Evolutionary conservation across 2,888 invertebrate genomes (phyloP).

Genomic region (Augochlorella aurata): DNA sequence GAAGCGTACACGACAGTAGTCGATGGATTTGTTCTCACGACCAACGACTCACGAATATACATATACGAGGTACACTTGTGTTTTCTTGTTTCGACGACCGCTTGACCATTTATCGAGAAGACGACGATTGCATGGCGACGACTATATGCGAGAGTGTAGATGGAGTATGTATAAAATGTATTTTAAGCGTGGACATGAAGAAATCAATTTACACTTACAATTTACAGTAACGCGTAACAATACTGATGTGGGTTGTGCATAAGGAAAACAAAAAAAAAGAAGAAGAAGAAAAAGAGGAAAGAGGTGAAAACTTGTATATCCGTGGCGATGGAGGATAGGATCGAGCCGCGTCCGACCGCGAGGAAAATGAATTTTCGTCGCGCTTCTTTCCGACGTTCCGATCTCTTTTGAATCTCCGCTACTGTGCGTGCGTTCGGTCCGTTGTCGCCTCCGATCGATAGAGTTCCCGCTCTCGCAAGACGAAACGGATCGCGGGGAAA

Average conservation of each 20-base stretch:
- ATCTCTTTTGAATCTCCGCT: slow-evolving; percentile 1
- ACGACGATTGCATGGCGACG: slow-evolving; percentile 50
- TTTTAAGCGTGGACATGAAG: slow-evolving; percentile 71
- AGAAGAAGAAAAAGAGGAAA: slow-evolving; percentile 23
- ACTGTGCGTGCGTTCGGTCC: background rate
- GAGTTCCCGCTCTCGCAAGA: background rate
- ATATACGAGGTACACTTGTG: slow-evolving; percentile 24
- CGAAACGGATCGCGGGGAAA: background rate
- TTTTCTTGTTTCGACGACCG: slow-evolving; percentile 36
- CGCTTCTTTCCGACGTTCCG: background rate
- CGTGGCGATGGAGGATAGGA: slow-evolving; percentile 59
- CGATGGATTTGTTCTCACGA: slow-evolving; percentile 32
- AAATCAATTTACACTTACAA: slow-evolving; percentile 69
- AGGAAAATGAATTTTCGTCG: slow-evolving; percentile 32
- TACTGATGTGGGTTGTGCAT: slow-evolving; percentile 73
- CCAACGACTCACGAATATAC: background rate
- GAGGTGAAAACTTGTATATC: slow-evolving; percentile 38
- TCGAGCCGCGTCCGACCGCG: slow-evolving; percentile 8
- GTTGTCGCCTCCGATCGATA: background rate
- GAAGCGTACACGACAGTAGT: slow-evolving; percentile 1
- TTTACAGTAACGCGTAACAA: slow-evolving; percentile 68
- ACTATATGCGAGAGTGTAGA: slow-evolving; percentile 53
- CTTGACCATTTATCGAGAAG: slow-evolving; percentile 57
- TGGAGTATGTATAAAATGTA: slow-evolving; percentile 75
- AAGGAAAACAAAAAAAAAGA: slow-evolving; percentile 61